Evolutionary conservation across 2,797 vertebrate genomes (phyloP), one percentile per base, ranked within the genome.

Genomic region (Brachymystax lenok): DNA sequence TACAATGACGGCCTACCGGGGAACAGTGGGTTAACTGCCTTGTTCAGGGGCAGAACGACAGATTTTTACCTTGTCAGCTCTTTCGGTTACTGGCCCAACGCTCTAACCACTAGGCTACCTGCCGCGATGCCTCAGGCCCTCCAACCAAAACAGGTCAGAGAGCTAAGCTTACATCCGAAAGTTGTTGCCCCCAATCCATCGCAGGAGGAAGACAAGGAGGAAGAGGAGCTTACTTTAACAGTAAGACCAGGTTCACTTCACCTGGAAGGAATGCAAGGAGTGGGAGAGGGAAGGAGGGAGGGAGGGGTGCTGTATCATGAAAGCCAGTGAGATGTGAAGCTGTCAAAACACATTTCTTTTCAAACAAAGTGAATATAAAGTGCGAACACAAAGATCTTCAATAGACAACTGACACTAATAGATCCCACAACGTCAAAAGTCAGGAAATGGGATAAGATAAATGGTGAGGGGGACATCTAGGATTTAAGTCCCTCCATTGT

Each of bases 301-400:
- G 30, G 54, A 10, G 63, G 19, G 50, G 33, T 21, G 24, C 68
- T 56, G 52, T 21, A 51, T 80, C 79, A 72, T 80, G 71, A 82
- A 85, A 91, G 83, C 73, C 82, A 79, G 77, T 79, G 84, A 92
- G 75, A 91, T 84, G 87, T 88, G 77, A 91, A 87, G 89, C 91
- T 92, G 87, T 91, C 88, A 91, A 88, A 93, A 93, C 89, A 92
- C 79, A 85, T 74, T 86, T 84, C 59, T 83, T 78, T 82, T 68
- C 61, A 71, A 83, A 86, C 83, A 80, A 71, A 77, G 73, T 70
- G 77, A 85, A 85, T 51, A 21, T 76, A 67, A 68, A 51, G 73
- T 74, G 74, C 5, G 79, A 82, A 84, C 19, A 87, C 79, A 88
- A 91, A 88, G 85, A 80, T 70, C 73, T 73, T 85, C 88, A 88